A percentile compares a stretch with the other conserved stretches of the same genome.
Conservation (phyloP, 2,888 invertebrate species). For the Andrena dorsata region DNA sequence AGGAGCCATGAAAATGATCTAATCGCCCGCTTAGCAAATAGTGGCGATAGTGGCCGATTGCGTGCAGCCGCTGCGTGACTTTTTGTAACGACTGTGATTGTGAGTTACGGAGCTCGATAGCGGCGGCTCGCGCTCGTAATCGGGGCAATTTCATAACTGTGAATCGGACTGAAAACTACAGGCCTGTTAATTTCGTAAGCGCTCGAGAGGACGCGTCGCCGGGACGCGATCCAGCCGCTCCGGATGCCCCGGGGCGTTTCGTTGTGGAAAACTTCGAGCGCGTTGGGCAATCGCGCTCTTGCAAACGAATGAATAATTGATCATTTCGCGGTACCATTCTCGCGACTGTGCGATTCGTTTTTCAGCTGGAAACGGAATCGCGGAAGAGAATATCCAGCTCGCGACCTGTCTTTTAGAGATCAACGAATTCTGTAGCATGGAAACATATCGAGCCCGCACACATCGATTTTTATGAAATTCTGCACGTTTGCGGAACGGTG, state of each 20-base stretch:
- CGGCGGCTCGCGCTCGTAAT: neutral
- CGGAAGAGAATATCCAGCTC: neutral
- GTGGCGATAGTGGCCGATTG: conserved; percentile 8
- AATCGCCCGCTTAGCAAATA: conserved; percentile 24
- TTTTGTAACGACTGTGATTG: neutral
- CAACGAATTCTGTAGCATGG: neutral
- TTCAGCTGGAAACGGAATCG: neutral
- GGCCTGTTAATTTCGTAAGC: neutral
- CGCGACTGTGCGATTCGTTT: neutral
- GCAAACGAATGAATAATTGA: conserved; percentile 1
- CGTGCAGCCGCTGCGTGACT: conserved; percentile 17
- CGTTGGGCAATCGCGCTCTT: neutral
- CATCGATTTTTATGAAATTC: neutral
- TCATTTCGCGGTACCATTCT: neutral
- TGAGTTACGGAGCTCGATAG: neutral
- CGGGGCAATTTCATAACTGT: conserved; percentile 2
- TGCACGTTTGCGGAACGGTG: too few relatives aligned
- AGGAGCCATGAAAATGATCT: conserved; percentile 16
- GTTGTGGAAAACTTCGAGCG: neutral
- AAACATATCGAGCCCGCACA: neutral
- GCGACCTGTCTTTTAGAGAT: neutral
- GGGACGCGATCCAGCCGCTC: neutral
- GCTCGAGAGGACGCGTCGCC: neutral
- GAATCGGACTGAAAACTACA: neutral
- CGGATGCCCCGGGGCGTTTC: neutral